Base-by-base conservation (phyloP, 1,140 invertebrate genomes). In the Uloborus diversus region DNA sequence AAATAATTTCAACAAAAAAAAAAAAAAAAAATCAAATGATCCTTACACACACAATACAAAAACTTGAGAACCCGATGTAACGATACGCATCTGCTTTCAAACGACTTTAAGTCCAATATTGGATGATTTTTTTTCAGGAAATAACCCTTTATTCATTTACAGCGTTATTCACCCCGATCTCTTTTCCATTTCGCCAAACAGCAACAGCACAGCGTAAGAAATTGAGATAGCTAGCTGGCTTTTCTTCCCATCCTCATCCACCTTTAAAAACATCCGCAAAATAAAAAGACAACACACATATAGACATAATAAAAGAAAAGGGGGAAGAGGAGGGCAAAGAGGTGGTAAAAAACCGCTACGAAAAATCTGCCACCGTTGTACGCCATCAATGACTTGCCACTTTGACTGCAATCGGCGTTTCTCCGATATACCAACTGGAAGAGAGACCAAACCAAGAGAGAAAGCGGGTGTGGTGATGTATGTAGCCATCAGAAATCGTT, bases 401-500 rank as follows among this genome's bases (percentile, higher is more conserved):
- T 78, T 78, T 78, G 51, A 49, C 75, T 56, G 62, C 14, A 23
- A 68, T 78, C 49, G 49, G 30, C 61, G 30, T 59, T 59, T 47
- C 69, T 53, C 73, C 73, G 28, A 56, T 66, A 53, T 13, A 17
- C 25, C 25, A 23, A 42, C 17, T 23, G 20, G 33, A n/a, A 66
- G 35, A 30, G 14, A 53, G n/a, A 56, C n/a, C 33, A 14, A 32
- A 32, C 68, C 70, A 73, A 32, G 56, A 70, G 25, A 73, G 68
- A 20, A 25, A 27, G 57, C 28, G 59, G 42, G 71, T 61, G 56
- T 64, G 71, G 62, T 65, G 73, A 78, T 78, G 61, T 65, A 65
- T 65, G 73, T 65, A 78, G 61, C 73, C 62, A 79, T 79, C 75
- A 79, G 76, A 79, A 79, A 68, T 68, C 76, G 64, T 79, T 79